These are phyloP conservation scores for Nomada flava DNA, from an alignment of 2,888 invertebrate genomes.

Conservation along the genomic window DNA sequence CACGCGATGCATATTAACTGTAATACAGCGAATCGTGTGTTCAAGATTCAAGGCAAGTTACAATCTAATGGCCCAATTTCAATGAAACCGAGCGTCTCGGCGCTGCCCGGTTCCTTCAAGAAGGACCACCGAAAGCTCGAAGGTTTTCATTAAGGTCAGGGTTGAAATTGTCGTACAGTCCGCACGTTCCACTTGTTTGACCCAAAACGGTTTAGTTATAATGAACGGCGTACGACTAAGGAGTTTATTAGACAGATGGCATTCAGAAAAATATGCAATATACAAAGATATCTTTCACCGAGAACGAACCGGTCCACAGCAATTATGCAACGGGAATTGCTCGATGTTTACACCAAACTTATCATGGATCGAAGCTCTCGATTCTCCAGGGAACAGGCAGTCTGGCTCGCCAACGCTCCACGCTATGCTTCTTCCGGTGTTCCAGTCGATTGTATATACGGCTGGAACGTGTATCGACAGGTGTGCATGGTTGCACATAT, in stretches of 20 bases:
- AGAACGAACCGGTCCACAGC: background rate
- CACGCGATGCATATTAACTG: constrained; percentile 62
- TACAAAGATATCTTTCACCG: background rate
- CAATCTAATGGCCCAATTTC: constrained; percentile 78
- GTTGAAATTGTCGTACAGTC: too few relatives aligned
- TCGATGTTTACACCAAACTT: background rate
- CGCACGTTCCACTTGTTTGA: too few relatives aligned
- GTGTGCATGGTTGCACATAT: constrained; percentile 30
- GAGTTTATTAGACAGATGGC: too few relatives aligned
- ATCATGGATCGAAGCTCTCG: background rate
- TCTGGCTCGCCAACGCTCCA: background rate
- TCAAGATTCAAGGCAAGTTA: constrained; percentile 77
- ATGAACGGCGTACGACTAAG: too few relatives aligned
- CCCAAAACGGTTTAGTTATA: too few relatives aligned
- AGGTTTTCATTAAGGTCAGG: background rate
- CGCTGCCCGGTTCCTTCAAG: background rate
- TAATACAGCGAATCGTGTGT: constrained; percentile 40
- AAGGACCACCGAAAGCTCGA: background rate
- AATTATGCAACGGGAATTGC: constrained; percentile 20
- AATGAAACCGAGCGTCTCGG: constrained; percentile 13
- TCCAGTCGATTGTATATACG: background rate
- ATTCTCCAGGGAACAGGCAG: background rate
- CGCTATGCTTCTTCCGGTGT: background rate
- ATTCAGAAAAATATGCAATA: too few relatives aligned
- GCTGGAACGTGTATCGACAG: constrained; percentile 9